Evolutionary conservation across 2,113 vertebrate genomes (phyloP).

Genomic region (Megalops atlanticus): DNA sequence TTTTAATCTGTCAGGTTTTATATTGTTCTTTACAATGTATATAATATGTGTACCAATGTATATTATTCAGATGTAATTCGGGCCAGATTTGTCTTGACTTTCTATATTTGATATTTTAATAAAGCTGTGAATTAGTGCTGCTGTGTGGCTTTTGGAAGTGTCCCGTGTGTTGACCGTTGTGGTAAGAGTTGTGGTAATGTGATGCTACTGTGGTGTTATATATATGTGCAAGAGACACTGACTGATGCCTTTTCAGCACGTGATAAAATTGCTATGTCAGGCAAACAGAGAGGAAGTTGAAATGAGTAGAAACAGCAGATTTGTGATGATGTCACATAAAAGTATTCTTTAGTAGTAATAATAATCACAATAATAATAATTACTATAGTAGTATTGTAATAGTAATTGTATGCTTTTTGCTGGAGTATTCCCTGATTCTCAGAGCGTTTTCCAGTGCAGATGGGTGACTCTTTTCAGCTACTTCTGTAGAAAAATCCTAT

Average conservation of each 20-base stretch:
- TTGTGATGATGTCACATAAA: background rate
- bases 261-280: background rate
- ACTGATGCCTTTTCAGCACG: background rate
- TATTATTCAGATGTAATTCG: background rate
- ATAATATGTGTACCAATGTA: background rate
- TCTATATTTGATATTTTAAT: background rate
- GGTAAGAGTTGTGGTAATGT: no score
- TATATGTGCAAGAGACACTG: no score
- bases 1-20: no score
- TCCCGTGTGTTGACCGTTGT: no score
- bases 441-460: no score
- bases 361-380: background rate
- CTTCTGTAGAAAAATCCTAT: no score
- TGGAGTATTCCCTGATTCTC: no score
- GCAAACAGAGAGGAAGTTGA: background rate
- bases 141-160: background rate
- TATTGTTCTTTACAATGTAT: no score
- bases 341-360: no score
- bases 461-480: no score
- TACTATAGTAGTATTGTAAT: background rate
- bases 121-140: background rate
- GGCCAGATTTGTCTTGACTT: background rate
- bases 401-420: background rate
- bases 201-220: no score
- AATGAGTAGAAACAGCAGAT: no score